Conservation (phyloP, 2,797 vertebrate genomes). For the Enteromius argenteus region DNA sequence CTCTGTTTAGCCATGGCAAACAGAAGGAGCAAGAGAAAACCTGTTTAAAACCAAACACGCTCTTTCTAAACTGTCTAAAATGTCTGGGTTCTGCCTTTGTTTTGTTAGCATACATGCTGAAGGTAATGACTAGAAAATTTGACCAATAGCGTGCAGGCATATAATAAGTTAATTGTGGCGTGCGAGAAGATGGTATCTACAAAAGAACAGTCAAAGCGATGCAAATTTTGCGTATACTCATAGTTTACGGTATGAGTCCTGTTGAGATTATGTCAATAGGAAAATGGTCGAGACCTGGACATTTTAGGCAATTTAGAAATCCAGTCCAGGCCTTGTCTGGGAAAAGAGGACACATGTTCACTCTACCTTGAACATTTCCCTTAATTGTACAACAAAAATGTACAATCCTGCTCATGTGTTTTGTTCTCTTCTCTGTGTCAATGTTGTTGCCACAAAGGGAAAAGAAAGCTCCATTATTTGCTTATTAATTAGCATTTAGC, state of each 20-base stretch:
- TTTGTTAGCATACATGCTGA: not conserved
- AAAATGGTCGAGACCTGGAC: not conserved
- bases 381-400: conserved; percentile 50
- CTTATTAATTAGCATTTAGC: conserved; percentile 56
- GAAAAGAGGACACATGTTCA: not conserved
- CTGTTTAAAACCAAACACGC: not conserved
- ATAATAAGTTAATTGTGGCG: not conserved
- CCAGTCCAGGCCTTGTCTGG: not conserved
- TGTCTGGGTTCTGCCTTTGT: not conserved
- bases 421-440: conserved; percentile 13
- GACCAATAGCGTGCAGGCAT: not conserved
- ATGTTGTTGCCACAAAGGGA: conserved; percentile 37
- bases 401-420: conserved; percentile 37
- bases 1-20: not conserved
- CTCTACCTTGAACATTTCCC: not conserved
- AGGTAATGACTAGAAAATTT: not conserved
- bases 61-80: not conserved
- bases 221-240: not conserved
- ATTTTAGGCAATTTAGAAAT: not conserved
- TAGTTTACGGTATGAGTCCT: not conserved
- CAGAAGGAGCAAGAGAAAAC: not conserved
- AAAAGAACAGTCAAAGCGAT: not conserved
- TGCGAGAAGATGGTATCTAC: not conserved
- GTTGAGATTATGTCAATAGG: not conserved
- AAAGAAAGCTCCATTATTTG: conserved; percentile 48